Percentiles rank a stretch among this genome's conserved stretches.
These are phyloP conservation scores for Sebastiscus tertius DNA, from an alignment of 2,797 vertebrate genomes.

Conservation along the genomic window DNA sequence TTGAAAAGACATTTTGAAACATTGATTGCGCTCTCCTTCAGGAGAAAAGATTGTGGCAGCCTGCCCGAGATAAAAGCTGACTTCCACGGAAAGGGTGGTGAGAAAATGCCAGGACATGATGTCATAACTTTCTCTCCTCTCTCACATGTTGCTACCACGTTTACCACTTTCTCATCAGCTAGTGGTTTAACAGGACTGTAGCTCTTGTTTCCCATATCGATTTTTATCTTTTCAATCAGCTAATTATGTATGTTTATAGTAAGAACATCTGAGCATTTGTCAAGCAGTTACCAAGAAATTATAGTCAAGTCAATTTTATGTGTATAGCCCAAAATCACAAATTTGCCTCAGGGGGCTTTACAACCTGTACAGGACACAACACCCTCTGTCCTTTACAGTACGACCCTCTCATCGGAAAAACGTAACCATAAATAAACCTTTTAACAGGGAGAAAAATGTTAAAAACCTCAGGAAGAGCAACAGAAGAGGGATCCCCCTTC, in stretches of 20 bases:
- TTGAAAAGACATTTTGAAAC: constrained; percentile 7
- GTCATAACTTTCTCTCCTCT: not conserved
- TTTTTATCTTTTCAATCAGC: not conserved
- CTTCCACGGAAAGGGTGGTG: not conserved
- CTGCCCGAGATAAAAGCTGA: constrained; percentile 6
- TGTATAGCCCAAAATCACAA: too few relatives aligned
- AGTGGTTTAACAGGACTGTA: not conserved
- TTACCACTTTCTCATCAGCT: not conserved
- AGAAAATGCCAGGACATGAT: constrained; percentile 14
- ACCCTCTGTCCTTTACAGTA: too few relatives aligned
- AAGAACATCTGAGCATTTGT: not conserved
- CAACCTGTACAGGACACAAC: too few relatives aligned
- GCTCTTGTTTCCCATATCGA: not conserved
- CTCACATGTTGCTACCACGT: not conserved
- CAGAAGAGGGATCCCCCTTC: too few relatives aligned
- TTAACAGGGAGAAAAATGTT: too few relatives aligned
- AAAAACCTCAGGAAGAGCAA: too few relatives aligned
- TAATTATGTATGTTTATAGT: not conserved
- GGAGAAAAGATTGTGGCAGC: constrained; percentile 14
- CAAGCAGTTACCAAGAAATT: not conserved
- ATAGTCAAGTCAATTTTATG: too few relatives aligned
- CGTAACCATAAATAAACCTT: too few relatives aligned
- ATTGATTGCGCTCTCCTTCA: not conserved
- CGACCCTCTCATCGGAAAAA: too few relatives aligned
- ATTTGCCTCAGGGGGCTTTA: too few relatives aligned